Conservation (phyloP, 1,140 invertebrate species). For the Orius insidiosus region DNA sequence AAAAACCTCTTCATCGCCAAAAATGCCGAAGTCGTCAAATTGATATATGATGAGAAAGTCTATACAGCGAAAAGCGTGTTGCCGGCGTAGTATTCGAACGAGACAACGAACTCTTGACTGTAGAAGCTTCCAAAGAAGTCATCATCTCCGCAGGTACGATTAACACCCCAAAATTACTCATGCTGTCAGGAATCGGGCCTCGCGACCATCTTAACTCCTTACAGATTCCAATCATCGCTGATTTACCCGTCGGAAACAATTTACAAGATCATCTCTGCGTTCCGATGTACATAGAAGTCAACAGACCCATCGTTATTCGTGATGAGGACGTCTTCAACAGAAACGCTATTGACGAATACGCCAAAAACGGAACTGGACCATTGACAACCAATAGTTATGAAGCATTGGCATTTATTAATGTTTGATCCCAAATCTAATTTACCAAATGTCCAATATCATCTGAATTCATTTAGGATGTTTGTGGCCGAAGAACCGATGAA, state of each 20-base stretch:
- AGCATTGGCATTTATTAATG: conserved; percentile 27
- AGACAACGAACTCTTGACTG: neutral
- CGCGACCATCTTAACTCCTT: conserved; percentile 43
- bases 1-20: conserved; percentile 34
- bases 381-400: conserved; percentile 26
- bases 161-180: conserved; percentile 48
- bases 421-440: conserved; percentile 18
- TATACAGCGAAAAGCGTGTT: conserved; percentile 32
- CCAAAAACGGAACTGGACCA: conserved; percentile 25
- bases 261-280: conserved; percentile 49
- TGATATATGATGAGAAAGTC: conserved; percentile 22
- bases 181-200: conserved; percentile 59
- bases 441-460: conserved; percentile 23
- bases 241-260: conserved; percentile 57
- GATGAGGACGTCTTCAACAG: conserved; percentile 11
- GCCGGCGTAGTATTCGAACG: conserved; percentile 49
- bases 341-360: conserved; percentile 29
- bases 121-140: conserved; percentile 49
- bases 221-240: conserved; percentile 42
- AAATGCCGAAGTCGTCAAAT: conserved; percentile 31
- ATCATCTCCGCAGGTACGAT: conserved; percentile 41
- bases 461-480: neutral
- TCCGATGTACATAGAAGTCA: conserved; percentile 22
- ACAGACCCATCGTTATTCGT: conserved; percentile 22
- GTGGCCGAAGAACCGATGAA: conserved; percentile 22